Conservation (phyloP, 2,113 vertebrate species). For the Hemicordylus capensis region DNA sequence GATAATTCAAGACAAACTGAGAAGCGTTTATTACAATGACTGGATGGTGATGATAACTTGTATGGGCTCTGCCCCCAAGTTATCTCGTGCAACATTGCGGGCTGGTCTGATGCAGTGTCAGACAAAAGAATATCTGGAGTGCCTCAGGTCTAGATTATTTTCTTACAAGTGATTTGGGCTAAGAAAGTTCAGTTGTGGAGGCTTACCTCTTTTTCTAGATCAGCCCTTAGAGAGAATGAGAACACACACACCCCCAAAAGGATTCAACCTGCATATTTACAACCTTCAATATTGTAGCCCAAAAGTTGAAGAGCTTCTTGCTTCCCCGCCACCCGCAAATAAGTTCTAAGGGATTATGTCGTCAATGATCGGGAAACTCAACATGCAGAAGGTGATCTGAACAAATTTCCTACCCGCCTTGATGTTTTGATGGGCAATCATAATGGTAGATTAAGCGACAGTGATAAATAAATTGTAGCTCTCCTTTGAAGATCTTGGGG, state of each 20-base stretch:
- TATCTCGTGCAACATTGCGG: conserved; percentile 2
- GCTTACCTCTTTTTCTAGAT: neutral
- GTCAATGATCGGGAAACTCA: neutral
- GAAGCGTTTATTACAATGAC: neutral
- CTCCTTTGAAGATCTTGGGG: neutral
- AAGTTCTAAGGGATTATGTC: neutral
- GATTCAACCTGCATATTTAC: neutral
- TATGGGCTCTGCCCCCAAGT: neutral
- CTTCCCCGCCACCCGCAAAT: neutral
- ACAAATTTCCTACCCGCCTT: no score
- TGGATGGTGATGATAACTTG: neutral
- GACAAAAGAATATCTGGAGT: neutral
- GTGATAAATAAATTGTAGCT: neutral
- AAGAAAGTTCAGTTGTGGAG: neutral
- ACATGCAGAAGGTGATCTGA: neutral
- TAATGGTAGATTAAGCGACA: neutral
- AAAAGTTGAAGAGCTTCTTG: neutral
- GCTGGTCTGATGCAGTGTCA: neutral
- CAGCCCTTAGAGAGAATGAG: neutral
- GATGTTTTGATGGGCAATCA: neutral
- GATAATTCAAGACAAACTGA: conserved; percentile 4
- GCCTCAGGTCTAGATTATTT: neutral
- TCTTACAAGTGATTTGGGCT: neutral
- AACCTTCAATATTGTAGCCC: neutral
- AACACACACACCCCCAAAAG: neutral